Conservation (phyloP, 1,140 invertebrate species). For the Pseudomyrmex sp. region DNA sequence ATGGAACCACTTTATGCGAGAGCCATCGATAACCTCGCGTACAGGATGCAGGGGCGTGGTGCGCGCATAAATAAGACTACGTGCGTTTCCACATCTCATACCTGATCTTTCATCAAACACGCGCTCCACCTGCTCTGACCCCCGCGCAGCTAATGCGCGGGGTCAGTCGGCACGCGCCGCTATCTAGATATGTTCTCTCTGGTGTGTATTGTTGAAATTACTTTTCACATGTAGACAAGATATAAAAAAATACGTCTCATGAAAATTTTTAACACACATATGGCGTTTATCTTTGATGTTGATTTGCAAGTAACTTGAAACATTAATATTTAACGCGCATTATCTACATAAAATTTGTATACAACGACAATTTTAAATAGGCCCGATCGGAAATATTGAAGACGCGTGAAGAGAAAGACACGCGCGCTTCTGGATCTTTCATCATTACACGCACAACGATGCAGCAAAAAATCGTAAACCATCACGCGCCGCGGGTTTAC, state of each 20-base stretch:
- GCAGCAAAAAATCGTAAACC: neutral
- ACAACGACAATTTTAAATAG: no score
- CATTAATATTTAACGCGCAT: no score
- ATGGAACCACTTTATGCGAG: conserved; percentile 53
- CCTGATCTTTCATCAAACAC: conserved; percentile 56
- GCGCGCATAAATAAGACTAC: conserved; percentile 39
- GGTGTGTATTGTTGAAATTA: neutral
- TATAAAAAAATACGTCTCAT: no score
- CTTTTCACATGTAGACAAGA: no score
- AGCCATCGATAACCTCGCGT: conserved; percentile 7
- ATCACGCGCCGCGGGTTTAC: conserved; percentile 10
- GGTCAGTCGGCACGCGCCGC: conserved; percentile 63
- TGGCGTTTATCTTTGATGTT: no score
- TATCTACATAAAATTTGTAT: no score
- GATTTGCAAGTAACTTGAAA: no score
- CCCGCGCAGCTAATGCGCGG: conserved; percentile 30
- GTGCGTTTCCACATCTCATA: conserved; percentile 25
- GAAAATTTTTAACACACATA: no score
- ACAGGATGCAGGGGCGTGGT: conserved; percentile 25
- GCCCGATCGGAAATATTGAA: conserved; percentile 14
- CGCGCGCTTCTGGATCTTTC: conserved; percentile 12
- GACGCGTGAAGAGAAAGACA: conserved; percentile 6
- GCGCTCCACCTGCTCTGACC: conserved; percentile 62
- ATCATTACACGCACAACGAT: conserved; percentile 19
- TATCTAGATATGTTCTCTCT: conserved; percentile 40